Conservation (phyloP, 2,797 vertebrate genomes). For the Sebastes itinus region DNA sequence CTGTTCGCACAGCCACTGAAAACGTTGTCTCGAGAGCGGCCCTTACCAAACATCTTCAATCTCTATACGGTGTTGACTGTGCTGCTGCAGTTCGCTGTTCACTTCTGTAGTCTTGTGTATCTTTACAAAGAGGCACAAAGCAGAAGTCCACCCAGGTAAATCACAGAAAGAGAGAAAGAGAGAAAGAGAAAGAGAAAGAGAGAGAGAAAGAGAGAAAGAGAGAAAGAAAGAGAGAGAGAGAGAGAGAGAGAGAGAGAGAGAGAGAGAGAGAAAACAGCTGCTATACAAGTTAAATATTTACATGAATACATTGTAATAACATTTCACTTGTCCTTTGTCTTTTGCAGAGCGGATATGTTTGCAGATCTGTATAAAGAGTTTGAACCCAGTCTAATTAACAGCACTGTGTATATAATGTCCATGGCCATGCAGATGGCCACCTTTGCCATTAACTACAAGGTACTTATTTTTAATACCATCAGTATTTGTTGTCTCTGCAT, state of each 20-base stretch:
- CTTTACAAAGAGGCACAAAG: constrained; percentile 91
- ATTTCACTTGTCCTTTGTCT: constrained; percentile 7
- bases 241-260: neutral
- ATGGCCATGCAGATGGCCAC: constrained; percentile 99
- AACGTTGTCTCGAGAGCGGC: constrained; percentile 92
- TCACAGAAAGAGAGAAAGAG: neutral
- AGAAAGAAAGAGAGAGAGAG: neutral
- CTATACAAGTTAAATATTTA: neutral
- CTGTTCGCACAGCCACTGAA: constrained; percentile 88
- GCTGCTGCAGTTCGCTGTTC: constrained; percentile 93
- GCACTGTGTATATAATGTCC: constrained; percentile 98
- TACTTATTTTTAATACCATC: constrained; percentile 53
- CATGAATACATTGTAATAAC: neutral
- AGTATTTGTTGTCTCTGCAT: neutral
- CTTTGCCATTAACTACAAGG: constrained; percentile 99
- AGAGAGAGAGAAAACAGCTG: neutral
- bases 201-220: neutral
- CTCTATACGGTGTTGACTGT: constrained; percentile 96
- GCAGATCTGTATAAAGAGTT: constrained; percentile 96
- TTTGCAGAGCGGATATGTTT: constrained; percentile 87
- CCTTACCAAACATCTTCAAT: constrained; percentile 98
- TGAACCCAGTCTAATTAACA: constrained; percentile 96
- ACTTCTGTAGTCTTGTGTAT: constrained; percentile 93
- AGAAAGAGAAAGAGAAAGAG: neutral
- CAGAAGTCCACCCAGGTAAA: constrained; percentile 88